A percentile compares a stretch with the other conserved stretches of the same genome.
Evolutionary conservation across 2,113 vertebrate genomes (phyloP).

Genomic region (Gnathonemus echidnorhynchus): DNA sequence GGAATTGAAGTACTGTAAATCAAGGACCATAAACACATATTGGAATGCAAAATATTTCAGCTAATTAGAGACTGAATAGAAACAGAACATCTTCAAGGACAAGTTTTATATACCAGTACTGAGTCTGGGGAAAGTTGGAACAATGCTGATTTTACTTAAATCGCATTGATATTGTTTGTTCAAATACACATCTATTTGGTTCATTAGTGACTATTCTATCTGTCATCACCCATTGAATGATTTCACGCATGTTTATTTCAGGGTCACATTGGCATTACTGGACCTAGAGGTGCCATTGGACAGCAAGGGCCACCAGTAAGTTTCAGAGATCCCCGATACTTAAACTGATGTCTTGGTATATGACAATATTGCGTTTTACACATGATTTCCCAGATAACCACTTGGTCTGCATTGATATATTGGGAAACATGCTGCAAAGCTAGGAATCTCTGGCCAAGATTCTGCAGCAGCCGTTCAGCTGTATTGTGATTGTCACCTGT

Average conservation of each 20-base stretch:
- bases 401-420: background rate
- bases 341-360: background rate
- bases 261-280: conserved; percentile 74
- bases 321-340: conserved; percentile 3
- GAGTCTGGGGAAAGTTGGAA: background rate
- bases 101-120: background rate
- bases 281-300: conserved; percentile 76
- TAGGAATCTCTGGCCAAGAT: background rate
- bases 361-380: background rate
- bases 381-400: background rate
- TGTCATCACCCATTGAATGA: background rate
- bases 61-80: background rate
- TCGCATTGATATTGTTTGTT: conserved; percentile 5
- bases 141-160: background rate
- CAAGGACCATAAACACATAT: background rate
- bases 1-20: background rate
- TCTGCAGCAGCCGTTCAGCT: background rate
- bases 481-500: conserved; percentile 21
- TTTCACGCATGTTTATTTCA: conserved; percentile 50
- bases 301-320: conserved; percentile 88
- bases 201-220: background rate
- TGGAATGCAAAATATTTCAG: background rate
- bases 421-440: background rate
- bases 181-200: background rate
- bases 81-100: background rate